These are phyloP conservation scores for Dicrurus megarhynchus DNA, from an alignment of 2,113 vertebrate species.

Conservation along the genomic window DNA sequence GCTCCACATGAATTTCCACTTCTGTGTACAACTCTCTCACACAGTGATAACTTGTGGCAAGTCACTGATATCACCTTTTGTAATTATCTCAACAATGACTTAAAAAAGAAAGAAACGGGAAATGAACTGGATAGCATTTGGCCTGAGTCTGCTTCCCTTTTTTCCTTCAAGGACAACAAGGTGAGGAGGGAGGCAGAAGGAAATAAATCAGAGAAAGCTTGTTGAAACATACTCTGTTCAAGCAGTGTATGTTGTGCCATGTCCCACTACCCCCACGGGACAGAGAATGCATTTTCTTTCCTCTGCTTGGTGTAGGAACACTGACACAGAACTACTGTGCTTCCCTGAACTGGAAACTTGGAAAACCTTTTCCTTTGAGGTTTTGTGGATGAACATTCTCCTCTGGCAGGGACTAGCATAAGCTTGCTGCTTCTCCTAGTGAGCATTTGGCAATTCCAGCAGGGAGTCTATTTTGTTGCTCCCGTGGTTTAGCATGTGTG, in stretches of 20 bases:
- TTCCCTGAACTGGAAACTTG: background rate
- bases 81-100: background rate
- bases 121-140: background rate
- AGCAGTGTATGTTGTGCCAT: background rate
- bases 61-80: background rate
- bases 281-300: background rate
- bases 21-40: background rate
- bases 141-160: background rate
- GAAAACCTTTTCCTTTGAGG: background rate
- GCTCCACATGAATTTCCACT: background rate
- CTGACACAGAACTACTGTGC: background rate
- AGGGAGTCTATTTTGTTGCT: conserved; percentile 18
- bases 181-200: background rate
- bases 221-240: background rate
- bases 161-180: background rate
- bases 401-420: background rate
- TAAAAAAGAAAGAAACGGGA: background rate
- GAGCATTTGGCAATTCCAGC: conserved; percentile 20
- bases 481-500: background rate
- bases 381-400: background rate
- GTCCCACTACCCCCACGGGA: background rate
- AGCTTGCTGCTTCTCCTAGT: background rate
- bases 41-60: background rate
- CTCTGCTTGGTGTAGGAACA: background rate
- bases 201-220: background rate